phyloP scores from a whole-genome alignment of 2,113 vertebrate species.

The Rhodinocichla rosea region DNA sequence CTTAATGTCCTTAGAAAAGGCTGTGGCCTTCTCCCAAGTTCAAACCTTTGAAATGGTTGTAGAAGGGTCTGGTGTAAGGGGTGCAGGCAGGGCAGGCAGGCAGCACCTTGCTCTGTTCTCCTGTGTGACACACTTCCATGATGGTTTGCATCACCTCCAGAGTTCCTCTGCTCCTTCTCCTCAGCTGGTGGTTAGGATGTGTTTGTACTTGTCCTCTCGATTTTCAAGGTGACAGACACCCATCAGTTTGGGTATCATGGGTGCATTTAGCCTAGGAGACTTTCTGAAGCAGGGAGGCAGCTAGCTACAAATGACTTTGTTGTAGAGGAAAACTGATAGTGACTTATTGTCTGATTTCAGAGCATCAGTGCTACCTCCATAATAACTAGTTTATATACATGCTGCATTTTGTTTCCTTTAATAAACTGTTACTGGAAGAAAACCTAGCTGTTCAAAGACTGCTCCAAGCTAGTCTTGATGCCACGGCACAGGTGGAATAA shows the following conservation, averaged over 20 bases:
- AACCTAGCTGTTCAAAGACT: neutral
- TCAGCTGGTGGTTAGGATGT: neutral
- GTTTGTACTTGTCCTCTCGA: neutral
- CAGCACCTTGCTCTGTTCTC: neutral
- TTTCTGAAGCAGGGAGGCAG: neutral
- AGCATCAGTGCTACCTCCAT: neutral
- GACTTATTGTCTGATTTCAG: neutral
- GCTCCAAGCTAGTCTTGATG: neutral
- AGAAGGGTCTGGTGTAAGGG: neutral
- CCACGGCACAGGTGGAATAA: neutral
- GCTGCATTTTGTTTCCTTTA: neutral
- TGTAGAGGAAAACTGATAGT: neutral
- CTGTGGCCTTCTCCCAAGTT: neutral
- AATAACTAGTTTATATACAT: neutral
- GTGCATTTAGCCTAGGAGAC: neutral
- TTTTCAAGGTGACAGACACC: neutral
- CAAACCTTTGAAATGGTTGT: neutral
- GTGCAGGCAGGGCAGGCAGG: too few relatives aligned
- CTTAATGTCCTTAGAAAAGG: neutral
- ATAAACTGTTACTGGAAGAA: neutral
- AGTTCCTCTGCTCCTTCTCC: neutral
- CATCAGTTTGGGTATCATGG: accelerated
- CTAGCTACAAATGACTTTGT: neutral
- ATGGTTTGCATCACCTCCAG: neutral
- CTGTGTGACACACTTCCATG: accelerated